Evolutionary conservation across 2,797 vertebrate species (phyloP), one percentile per base, ranked within the genome.

Genomic region (Zonotrichia albicollis): DNA sequence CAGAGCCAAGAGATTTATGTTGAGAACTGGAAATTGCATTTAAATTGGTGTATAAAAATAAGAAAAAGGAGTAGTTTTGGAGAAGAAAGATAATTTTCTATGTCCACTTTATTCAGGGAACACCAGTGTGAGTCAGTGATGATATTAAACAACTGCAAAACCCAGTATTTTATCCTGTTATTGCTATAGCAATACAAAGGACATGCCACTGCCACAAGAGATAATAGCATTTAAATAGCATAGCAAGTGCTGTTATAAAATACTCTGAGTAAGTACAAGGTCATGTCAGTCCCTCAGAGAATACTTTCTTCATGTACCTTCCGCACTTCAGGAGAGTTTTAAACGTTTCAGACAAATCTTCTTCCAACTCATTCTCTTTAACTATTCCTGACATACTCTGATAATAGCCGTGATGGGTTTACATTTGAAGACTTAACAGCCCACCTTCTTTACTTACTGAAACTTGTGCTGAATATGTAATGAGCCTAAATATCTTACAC

Each of bases 291-390:
- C 54, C 16, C 80, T 54, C 43, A 54, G 51, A 93, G n/a, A 79
- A 79, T 5, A n/a, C 53, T 76, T 92, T 79, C 53, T 92, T 83
- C 15, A 0, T 50, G 46, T 40, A 72, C 30, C 55, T 80, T 93
- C 30, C n/a, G 21, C 46, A 26, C 54, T 78, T 93, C 62, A 72
- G n/a, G 57, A 94, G 50, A 81, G 22, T 91, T 89, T 93, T 72
- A 76, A 91, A 61, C 38, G 54, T 82, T 91, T 85, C 67, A 92
- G 80, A 66, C 30, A 95, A 93, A 95, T 84, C 74, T 74, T 43
- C 91, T 92, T 89, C 60, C 43, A 90, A 36, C 64, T 91, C 48
- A 54, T 77, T 66, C 60, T 81, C 66, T 60, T 43, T 84, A 90
- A 91, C 84, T 85, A 43, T 64, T 84, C 72, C 55, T 77, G 84